These are phyloP conservation scores for Timema podura DNA, from an alignment of 2,888 invertebrate species.

Conservation along the genomic window DNA sequence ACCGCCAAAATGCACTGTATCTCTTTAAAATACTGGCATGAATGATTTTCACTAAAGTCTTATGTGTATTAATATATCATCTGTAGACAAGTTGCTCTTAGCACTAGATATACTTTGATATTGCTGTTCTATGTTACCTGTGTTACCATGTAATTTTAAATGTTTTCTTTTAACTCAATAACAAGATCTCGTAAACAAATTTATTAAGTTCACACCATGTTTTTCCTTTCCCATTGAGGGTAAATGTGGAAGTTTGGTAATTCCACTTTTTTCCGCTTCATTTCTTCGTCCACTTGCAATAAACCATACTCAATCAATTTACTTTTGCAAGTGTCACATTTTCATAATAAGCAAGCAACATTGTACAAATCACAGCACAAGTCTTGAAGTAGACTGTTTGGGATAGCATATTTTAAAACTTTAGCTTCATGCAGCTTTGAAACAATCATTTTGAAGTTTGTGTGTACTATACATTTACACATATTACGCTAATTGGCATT, in stretches of 20 bases:
- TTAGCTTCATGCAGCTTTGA: neutral
- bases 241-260: neutral
- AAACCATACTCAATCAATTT: neutral
- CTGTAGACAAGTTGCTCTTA: neutral
- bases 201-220: neutral
- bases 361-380: slow-evolving; percentile 9
- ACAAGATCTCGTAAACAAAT: neutral
- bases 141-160: neutral
- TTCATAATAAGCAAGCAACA: neutral
- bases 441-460: neutral
- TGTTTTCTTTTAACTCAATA: neutral
- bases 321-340: neutral
- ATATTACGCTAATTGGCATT: neutral
- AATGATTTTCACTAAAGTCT: slow-evolving; percentile 7
- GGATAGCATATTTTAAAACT: neutral
- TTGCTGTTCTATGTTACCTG: neutral
- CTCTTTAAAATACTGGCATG: neutral
- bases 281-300: neutral
- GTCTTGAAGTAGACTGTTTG: neutral
- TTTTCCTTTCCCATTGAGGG: neutral
- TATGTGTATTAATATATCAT: neutral
- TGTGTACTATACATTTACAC: neutral
- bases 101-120: neutral
- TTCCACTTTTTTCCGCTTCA: neutral
- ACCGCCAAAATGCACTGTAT: slow-evolving; percentile 4